phyloP scores from a whole-genome alignment of 2,797 vertebrate species.

The Rhadinocentrus ornatus region DNA sequence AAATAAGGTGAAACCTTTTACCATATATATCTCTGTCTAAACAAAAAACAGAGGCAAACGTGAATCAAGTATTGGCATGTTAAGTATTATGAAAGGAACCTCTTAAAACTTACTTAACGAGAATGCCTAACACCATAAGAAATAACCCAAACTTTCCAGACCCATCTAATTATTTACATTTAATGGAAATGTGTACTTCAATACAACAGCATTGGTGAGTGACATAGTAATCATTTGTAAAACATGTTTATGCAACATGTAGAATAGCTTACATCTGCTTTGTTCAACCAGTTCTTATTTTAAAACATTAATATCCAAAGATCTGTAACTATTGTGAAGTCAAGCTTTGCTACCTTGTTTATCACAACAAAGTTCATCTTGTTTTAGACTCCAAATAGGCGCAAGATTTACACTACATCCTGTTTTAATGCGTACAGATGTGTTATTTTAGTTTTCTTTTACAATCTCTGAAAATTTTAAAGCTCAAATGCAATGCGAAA shows the following conservation, averaged over 20 bases:
- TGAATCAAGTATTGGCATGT: not conserved
- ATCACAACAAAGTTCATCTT: not conserved
- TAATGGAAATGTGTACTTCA: too few relatives aligned
- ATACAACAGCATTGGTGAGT: not conserved
- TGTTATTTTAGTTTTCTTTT: not conserved
- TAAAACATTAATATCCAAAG: not conserved
- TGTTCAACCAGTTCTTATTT: not conserved
- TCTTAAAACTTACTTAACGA: not conserved
- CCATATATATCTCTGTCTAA: conserved; percentile 26
- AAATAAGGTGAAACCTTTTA: conserved; percentile 32
- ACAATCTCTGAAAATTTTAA: not conserved
- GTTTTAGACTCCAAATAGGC: not conserved
- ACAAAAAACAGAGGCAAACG: not conserved
- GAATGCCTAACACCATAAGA: not conserved
- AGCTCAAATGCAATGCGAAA: not conserved
- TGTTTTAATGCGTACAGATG: not conserved
- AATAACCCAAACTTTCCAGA: not conserved
- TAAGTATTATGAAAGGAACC: not conserved
- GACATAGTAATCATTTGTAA: not conserved
- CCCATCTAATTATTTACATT: too few relatives aligned
- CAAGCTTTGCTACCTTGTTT: not conserved
- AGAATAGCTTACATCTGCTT: not conserved
- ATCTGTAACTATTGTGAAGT: not conserved
- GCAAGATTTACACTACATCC: not conserved
- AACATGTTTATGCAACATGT: not conserved